Evolutionary conservation across 2,113 vertebrate species (phyloP).

Genomic region (Nibea coibor): DNA sequence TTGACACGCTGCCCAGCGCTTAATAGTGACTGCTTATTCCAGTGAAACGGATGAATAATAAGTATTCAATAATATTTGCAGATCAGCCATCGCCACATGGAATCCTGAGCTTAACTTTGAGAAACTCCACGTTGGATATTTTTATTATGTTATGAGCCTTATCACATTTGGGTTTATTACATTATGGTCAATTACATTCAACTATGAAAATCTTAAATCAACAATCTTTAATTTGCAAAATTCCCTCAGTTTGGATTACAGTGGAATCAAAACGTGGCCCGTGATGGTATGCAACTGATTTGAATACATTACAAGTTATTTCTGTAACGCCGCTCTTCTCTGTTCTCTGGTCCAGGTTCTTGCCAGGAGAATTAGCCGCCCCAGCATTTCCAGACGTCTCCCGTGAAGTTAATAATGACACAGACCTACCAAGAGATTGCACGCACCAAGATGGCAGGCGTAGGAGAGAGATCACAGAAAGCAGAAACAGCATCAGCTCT

Average conservation of each 20-base stretch:
- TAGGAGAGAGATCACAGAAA: neutral
- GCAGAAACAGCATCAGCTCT: conserved; percentile 1
- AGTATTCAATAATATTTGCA: no score
- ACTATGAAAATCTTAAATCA: neutral
- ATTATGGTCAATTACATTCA: neutral
- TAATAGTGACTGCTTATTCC: no score
- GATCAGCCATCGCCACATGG: neutral
- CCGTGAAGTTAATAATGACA: conserved; percentile 5
- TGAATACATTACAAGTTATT: neutral
- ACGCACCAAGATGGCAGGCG: neutral
- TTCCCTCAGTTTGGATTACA: neutral
- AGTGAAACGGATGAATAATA: no score
- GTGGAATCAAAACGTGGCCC: neutral
- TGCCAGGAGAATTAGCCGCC: conserved; percentile 82
- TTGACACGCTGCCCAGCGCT: no score
- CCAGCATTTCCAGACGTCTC: neutral
- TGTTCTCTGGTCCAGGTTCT: conserved; percentile 71
- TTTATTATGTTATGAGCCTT: neutral
- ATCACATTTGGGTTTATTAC: conserved; percentile 24
- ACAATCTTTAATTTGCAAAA: neutral
- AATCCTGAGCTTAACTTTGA: neutral
- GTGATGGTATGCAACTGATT: no score
- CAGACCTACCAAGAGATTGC: conserved; percentile 1
- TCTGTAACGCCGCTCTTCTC: neutral
- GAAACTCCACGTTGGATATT: neutral